Conservation (phyloP, 2,888 invertebrate genomes). For the Drosophila robusta region DNA sequence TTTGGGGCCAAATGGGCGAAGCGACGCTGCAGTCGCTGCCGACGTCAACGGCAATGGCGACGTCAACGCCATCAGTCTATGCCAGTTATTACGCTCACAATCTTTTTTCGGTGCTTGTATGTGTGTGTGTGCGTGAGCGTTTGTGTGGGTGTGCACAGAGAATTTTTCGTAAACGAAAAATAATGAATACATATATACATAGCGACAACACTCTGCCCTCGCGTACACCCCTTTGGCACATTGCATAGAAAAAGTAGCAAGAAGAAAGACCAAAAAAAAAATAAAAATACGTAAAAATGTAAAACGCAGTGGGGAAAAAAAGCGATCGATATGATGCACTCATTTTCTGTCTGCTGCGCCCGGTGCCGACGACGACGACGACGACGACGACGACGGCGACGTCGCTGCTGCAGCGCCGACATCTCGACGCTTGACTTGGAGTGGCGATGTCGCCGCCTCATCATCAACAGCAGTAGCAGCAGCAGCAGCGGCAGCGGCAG, state of each 20-base stretch:
- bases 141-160: slow-evolving; percentile 56
- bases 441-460: slow-evolving; percentile 62
- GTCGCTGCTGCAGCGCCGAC: slow-evolving; percentile 49
- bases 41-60: slow-evolving; percentile 28
- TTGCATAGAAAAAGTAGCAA: slow-evolving; percentile 80
- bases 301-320: slow-evolving; percentile 77
- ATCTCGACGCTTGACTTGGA: slow-evolving; percentile 70
- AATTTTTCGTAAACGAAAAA: slow-evolving; percentile 82
- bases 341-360: slow-evolving; percentile 85
- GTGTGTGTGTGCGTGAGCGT: slow-evolving; percentile 29
- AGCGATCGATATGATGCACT: slow-evolving; percentile 85
- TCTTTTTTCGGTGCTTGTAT: slow-evolving; percentile 63
- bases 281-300: slow-evolving; percentile 46
- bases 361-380: slow-evolving; percentile 59
- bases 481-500: slow-evolving; percentile 32
- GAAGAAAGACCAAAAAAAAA: slow-evolving; percentile 71
- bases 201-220: slow-evolving; percentile 53
- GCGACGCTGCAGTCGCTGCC: slow-evolving; percentile 49
- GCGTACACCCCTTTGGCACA: slow-evolving; percentile 45
- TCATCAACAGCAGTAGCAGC: slow-evolving; percentile 48
- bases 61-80: slow-evolving; percentile 70
- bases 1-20: slow-evolving; percentile 69
- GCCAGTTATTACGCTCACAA: slow-evolving; percentile 79
- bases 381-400: slow-evolving; percentile 38
- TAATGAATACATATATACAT: slow-evolving; percentile 73